Evolutionary conservation across 2,888 invertebrate species (phyloP).

Genomic region (Stictocephala bisonia): DNA sequence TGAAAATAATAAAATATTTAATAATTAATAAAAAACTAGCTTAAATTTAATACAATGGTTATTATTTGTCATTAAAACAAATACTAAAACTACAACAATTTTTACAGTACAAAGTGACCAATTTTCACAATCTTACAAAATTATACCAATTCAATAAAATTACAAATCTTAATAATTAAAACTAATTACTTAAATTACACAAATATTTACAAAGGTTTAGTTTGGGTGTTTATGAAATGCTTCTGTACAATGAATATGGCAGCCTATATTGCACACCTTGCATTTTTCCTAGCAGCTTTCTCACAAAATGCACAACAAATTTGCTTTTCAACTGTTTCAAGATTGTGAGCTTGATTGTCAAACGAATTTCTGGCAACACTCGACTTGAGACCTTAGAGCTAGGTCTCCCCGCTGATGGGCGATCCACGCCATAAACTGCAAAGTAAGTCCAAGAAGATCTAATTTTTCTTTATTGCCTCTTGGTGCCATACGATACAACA

Average conservation of each 20-base stretch:
- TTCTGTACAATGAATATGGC: neutral
- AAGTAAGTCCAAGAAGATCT: no score
- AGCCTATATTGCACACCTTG: neutral
- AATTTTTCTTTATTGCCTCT: neutral
- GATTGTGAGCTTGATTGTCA: neutral
- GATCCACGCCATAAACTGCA: neutral
- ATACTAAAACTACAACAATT: no score
- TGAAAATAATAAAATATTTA: no score
- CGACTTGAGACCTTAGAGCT: neutral
- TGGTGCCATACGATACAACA: neutral
- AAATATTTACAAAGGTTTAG: neutral
- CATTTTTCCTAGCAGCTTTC: neutral
- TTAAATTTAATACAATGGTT: neutral
- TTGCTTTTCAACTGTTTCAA: neutral
- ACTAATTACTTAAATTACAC: no score
- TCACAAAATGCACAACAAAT: neutral
- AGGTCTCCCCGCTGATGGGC: neutral
- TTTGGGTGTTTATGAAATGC: neutral
- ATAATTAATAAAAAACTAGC: no score
- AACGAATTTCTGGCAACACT: neutral
- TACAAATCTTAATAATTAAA: no score
- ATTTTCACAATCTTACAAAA: neutral
- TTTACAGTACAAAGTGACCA: neutral
- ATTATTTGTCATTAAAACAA: neutral
- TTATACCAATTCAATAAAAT: no score